Percentiles rank a stretch among this genome's conserved stretches.
Conservation (phyloP, 2,113 vertebrate genomes). For the Hypocryptadius cinnamomeus region DNA sequence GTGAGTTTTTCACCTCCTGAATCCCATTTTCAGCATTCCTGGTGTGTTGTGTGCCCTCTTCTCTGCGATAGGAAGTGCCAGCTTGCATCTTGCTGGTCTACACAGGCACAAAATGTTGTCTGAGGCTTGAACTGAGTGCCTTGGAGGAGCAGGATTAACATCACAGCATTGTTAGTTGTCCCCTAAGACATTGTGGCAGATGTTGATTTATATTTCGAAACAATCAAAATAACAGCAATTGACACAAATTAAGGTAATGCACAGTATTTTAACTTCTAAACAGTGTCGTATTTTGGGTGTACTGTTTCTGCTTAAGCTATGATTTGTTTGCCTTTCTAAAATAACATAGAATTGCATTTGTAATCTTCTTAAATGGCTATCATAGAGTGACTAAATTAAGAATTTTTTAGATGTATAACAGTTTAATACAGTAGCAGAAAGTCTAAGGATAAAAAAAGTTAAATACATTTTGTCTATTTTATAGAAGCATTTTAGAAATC, state of each 20-base stretch:
- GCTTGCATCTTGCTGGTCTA: neutral
- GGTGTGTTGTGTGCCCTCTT: neutral
- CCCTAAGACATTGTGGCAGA: neutral
- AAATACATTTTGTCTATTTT: slow-evolving; percentile 19
- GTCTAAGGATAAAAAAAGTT: slow-evolving; percentile 2
- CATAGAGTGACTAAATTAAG: neutral
- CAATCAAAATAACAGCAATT: neutral
- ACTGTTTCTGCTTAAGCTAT: neutral
- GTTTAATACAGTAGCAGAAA: slow-evolving; percentile 14
- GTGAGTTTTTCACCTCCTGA: neutral
- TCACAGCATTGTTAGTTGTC: neutral
- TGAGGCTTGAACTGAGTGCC: neutral
- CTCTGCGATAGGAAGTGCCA: neutral
- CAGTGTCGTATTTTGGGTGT: neutral
- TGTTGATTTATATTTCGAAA: neutral
- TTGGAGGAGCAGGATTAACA: neutral
- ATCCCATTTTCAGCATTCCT: neutral
- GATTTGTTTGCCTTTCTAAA: neutral
- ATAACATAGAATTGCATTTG: neutral
- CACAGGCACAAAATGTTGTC: neutral
- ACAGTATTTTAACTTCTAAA: neutral
- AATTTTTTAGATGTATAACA: neutral
- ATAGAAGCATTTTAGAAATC: slow-evolving; percentile 41
- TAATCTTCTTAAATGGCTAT: neutral
- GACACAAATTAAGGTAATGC: neutral